Conservation (phyloP, 2,113 vertebrate species). For the Baryphthengus martii region DNA sequence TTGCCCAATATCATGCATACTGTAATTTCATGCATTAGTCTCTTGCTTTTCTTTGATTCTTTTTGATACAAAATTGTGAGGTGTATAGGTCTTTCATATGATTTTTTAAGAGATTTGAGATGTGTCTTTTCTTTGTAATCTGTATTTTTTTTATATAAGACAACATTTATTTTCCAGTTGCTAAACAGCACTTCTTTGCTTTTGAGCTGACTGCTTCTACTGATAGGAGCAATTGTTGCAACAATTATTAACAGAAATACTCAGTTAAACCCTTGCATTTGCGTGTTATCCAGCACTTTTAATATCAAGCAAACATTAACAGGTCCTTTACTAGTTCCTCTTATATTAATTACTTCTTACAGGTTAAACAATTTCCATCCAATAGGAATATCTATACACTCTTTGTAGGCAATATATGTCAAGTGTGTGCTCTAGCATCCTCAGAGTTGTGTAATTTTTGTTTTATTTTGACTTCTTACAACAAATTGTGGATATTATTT, state of each 20-base stretch:
- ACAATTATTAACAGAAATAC: not conserved
- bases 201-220: not conserved
- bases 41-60: not conserved
- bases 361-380: not conserved
- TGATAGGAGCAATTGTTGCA: not conserved
- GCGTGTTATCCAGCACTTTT: not conserved
- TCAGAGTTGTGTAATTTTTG: not conserved
- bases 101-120: not conserved
- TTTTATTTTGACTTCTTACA: not conserved
- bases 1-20: not conserved
- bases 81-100: not conserved
- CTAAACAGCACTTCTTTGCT: not conserved
- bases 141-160: not conserved
- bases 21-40: not conserved
- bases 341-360: not conserved
- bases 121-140: not conserved
- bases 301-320: not conserved
- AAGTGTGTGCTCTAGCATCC: not conserved
- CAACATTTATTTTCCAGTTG: not conserved
- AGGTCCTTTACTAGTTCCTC: not conserved
- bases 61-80: not conserved
- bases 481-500: not conserved
- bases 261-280: not conserved
- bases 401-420: not conserved
- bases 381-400: not conserved